phyloP scores from a whole-genome alignment of 2,113 vertebrate species.

The Deroptyus accipitrinus region DNA sequence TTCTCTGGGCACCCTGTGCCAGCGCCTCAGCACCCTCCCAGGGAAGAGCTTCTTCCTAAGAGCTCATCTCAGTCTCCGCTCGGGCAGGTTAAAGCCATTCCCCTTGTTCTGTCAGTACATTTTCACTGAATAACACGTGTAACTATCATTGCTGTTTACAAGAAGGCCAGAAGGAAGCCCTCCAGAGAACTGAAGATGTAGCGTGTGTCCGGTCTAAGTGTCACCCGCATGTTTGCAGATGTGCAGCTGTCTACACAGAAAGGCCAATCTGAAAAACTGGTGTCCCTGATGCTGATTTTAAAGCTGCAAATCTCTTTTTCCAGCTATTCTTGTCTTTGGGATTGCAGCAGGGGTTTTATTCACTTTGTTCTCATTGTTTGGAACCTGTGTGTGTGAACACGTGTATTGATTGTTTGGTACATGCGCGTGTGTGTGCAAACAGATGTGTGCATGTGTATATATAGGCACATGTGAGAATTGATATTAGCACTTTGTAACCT shows the following conservation, averaged over 20 bases:
- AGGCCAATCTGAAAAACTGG: background rate
- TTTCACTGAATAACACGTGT: accelerated
- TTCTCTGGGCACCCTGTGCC: background rate
- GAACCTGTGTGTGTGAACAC: accelerated
- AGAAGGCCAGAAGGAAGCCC: background rate
- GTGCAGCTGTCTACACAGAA: accelerated
- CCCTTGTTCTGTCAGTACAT: background rate
- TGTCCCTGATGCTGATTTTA: background rate
- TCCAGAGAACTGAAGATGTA: accelerated
- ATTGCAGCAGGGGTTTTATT: background rate
- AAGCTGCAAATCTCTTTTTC: background rate
- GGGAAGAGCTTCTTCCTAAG: accelerated
- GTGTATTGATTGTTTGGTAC: background rate
- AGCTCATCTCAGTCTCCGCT: background rate
- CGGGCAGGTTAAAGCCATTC: background rate
- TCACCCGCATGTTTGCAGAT: background rate
- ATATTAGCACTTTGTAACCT: background rate
- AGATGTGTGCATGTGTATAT: too few species aligned
- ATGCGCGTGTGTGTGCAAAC: accelerated
- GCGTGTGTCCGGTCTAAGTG: background rate
- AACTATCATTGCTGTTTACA: accelerated
- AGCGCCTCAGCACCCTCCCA: accelerated
- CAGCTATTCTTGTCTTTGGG: background rate
- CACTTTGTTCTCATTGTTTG: accelerated
- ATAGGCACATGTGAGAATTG: background rate